phyloP scores from a whole-genome alignment of 2,888 invertebrate species.

The Thereva unica region DNA sequence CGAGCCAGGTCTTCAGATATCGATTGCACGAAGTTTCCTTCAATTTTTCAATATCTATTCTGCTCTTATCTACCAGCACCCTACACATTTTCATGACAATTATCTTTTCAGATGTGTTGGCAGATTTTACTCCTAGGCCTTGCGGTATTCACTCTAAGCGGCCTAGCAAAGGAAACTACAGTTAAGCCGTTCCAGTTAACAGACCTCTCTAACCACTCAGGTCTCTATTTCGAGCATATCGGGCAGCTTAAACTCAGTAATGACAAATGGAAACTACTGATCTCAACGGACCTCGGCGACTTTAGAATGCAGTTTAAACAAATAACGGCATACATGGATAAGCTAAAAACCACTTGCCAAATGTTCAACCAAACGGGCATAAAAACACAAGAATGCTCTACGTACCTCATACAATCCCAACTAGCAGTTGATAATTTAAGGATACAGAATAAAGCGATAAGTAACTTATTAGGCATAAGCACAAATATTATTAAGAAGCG shows the following conservation, averaged over 20 bases:
- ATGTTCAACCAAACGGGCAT: not conserved
- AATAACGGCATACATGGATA: not conserved
- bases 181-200: no score
- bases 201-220: not conserved
- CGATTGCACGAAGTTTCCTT: no score
- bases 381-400: not conserved
- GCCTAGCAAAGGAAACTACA: no score
- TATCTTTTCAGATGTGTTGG: no score
- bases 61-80: no score
- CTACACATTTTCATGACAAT: no score
- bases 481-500: not conserved
- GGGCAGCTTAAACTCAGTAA: not conserved
- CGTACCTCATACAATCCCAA: not conserved
- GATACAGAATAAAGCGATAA: not conserved
- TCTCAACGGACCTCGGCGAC: no score
- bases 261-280: not conserved
- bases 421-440: not conserved
- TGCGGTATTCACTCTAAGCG: no score
- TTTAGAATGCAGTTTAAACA: conserved; percentile 3
- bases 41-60: no score
- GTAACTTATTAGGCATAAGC: not conserved
- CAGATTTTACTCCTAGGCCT: no score
- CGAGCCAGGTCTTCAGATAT: no score
- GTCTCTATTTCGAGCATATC: not conserved
- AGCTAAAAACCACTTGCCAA: not conserved